These are phyloP conservation scores for Synanthedon andrenaeformis DNA, from an alignment of 2,888 invertebrate genomes.

Conservation along the genomic window DNA sequence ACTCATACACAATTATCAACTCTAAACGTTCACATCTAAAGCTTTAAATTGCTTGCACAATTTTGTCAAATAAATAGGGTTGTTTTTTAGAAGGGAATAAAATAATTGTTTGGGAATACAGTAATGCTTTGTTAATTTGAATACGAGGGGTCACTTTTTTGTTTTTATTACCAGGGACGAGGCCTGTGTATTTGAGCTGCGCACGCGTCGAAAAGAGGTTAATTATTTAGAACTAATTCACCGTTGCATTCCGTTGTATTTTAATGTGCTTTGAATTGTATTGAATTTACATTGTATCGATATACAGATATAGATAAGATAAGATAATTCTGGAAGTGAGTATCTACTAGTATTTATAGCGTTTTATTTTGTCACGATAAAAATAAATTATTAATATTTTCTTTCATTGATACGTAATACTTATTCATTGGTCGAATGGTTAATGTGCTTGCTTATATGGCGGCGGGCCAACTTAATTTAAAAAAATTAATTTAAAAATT, in stretches of 20 bases:
- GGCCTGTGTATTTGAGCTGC: conserved; percentile 35
- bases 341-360: too few relatives aligned
- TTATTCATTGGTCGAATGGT: too few relatives aligned
- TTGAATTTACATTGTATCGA: conserved; percentile 20
- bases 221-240: conserved; percentile 68
- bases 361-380: too few relatives aligned
- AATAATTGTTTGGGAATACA: conserved; percentile 57
- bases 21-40: conserved; percentile 5
- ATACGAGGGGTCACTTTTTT: conserved; percentile 43
- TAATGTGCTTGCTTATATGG: too few relatives aligned
- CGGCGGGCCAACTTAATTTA: too few relatives aligned
- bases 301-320: neutral
- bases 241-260: conserved; percentile 47
- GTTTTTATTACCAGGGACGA: conserved; percentile 25
- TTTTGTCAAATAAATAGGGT: conserved; percentile 16
- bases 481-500: too few relatives aligned
- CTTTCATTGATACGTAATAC: too few relatives aligned
- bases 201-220: conserved; percentile 61
- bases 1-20: conserved; percentile 5
- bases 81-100: conserved; percentile 32
- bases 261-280: conserved; percentile 23
- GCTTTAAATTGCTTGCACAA: conserved; percentile 4
- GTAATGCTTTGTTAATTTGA: conserved; percentile 70
- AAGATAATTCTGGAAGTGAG: neutral
- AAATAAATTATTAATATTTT: too few relatives aligned